Conservation (phyloP, 2,113 vertebrate species). For the Alethe castanea region DNA sequence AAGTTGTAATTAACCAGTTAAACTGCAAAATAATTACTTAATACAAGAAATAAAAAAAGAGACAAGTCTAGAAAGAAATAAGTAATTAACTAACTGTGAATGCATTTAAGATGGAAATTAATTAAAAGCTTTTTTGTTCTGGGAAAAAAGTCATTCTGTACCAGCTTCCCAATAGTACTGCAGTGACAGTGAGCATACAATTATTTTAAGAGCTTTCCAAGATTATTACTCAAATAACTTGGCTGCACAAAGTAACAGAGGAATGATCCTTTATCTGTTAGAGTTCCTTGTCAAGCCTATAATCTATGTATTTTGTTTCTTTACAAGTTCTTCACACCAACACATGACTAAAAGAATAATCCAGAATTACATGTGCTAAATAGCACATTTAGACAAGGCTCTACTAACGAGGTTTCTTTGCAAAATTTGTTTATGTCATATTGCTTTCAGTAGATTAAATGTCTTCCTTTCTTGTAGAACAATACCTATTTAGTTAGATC, state of each 20-base stretch:
- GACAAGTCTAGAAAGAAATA: neutral
- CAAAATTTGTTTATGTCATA: neutral
- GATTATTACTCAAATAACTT: neutral
- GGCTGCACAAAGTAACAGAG: neutral
- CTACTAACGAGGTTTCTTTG: neutral
- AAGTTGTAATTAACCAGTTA: neutral
- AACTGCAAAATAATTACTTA: neutral
- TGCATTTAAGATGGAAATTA: neutral
- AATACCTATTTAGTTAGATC: conserved; percentile 28
- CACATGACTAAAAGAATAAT: neutral
- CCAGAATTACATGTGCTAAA: neutral
- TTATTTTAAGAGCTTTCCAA: neutral
- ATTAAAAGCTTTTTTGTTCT: neutral
- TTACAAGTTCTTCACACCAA: neutral
- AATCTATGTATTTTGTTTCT: neutral
- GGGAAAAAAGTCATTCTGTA: neutral
- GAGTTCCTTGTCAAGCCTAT: neutral
- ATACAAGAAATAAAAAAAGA: neutral
- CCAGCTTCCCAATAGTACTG: neutral
- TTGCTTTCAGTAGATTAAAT: conserved; percentile 16
- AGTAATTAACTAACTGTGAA: neutral
- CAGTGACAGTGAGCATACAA: neutral
- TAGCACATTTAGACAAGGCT: neutral
- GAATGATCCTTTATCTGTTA: neutral
- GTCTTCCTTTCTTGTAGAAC: neutral